Percentiles rank a stretch among this genome's conserved stretches.
These are phyloP conservation scores for Pristionchus maxplancki DNA, from an alignment of 2,888 invertebrate species.

Conservation along the genomic window DNA sequence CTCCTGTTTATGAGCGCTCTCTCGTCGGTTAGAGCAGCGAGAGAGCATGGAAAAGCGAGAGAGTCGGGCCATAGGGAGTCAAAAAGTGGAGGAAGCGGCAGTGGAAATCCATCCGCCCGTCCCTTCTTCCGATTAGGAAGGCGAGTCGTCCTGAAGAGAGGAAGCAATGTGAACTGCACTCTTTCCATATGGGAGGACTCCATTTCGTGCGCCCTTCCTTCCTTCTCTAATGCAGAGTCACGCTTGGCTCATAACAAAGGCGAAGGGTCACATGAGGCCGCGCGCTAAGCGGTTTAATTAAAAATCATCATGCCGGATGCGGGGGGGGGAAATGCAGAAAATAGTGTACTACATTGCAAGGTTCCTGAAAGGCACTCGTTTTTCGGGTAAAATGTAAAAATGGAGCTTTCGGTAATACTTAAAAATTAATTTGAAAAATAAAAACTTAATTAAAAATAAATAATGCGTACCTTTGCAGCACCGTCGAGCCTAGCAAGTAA, in stretches of 20 bases:
- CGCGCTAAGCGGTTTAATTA: slow-evolving; percentile 16
- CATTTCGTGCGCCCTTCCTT: not conserved
- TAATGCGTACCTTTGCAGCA: not conserved
- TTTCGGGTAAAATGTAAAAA: no score
- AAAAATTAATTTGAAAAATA: not conserved
- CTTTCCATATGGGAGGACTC: not conserved
- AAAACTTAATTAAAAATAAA: not conserved
- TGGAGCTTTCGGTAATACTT: no score
- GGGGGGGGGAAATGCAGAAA: not conserved
- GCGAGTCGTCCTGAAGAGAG: not conserved
- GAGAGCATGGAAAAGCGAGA: no score
- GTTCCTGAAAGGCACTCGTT: no score
- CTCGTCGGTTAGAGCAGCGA: no score
- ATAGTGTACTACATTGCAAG: not conserved
- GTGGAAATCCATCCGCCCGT: not conserved
- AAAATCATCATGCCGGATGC: not conserved
- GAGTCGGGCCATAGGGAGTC: no score
- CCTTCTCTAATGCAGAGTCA: not conserved
- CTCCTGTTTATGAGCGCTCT: no score
- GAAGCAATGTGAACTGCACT: not conserved
- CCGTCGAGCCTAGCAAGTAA: slow-evolving; percentile 38
- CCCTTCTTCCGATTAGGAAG: slow-evolving; percentile 13
- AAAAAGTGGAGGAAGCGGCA: not conserved
- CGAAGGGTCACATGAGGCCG: not conserved
- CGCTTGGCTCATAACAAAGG: not conserved